A percentile compares a stretch with the other conserved stretches of the same genome.
Conservation (phyloP, 2,888 invertebrate species). For the Scelioninae gen. 2 region DNA sequence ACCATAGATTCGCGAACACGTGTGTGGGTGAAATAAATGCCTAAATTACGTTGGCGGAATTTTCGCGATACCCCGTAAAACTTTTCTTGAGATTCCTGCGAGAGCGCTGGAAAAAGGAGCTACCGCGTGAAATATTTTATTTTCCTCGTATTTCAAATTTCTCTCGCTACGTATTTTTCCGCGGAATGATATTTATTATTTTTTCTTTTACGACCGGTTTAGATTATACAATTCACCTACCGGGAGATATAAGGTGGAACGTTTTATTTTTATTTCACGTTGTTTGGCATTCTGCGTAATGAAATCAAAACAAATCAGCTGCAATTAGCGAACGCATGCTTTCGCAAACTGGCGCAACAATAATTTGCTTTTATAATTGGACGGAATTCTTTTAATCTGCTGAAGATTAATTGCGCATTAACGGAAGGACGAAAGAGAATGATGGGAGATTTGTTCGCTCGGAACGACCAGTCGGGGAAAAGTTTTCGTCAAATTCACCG, state of each 20-base stretch:
- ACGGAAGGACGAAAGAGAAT: too few species aligned
- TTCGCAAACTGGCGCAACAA: too few species aligned
- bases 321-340: too few species aligned
- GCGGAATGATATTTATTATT: constrained; percentile 15
- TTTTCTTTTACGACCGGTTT: neutral
- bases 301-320: too few species aligned
- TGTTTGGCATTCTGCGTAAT: too few species aligned
- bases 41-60: constrained; percentile 41
- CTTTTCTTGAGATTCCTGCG: constrained; percentile 33
- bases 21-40: constrained; percentile 36
- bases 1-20: constrained; percentile 11
- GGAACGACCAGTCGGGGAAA: too few species aligned
- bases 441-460: too few species aligned
- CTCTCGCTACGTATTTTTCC: constrained; percentile 17
- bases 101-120: constrained; percentile 19
- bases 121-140: constrained; percentile 40
- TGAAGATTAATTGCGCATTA: too few species aligned
- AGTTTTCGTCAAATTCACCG: too few species aligned
- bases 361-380: too few species aligned
- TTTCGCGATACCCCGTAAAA: constrained; percentile 35
- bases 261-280: constrained; percentile 1
- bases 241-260: neutral
- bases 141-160: constrained; percentile 41
- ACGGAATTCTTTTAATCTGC: too few species aligned
- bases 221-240: neutral